A percentile compares a stretch with the other conserved stretches of the same genome.
These are phyloP conservation scores for Heliangelus exortis DNA, from an alignment of 2,797 vertebrate genomes.

Conservation along the genomic window DNA sequence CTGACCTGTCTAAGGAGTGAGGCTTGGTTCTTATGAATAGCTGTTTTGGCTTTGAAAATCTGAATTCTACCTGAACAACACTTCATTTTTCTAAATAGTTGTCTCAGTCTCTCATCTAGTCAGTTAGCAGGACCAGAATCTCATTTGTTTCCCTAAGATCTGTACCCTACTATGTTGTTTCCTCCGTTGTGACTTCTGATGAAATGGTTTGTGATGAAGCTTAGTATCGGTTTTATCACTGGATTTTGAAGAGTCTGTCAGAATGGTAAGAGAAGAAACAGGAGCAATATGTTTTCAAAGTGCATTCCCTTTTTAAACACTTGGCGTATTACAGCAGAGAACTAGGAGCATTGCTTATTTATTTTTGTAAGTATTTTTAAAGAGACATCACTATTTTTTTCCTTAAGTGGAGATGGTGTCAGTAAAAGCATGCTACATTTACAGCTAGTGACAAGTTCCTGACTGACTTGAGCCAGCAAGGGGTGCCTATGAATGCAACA, in stretches of 20 bases:
- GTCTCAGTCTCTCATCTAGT: background rate
- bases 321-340: conserved; percentile 61
- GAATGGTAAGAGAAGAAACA: conserved; percentile 41
- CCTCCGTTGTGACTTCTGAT: background rate
- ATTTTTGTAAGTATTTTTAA: conserved; percentile 49
- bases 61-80: background rate
- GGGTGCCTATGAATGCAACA: conserved; percentile 6
- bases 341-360: conserved; percentile 48
- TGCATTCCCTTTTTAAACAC: conserved; percentile 54
- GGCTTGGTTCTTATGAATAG: background rate
- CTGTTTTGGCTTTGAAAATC: background rate
- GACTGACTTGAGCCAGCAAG: conserved; percentile 26
- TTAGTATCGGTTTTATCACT: conserved; percentile 20
- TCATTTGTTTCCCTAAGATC: background rate
- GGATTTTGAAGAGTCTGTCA: conserved; percentile 52
- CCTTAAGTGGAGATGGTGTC: conserved; percentile 36
- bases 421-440: conserved; percentile 33
- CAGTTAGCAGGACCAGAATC: background rate
- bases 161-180: background rate
- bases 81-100: background rate
- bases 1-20: background rate
- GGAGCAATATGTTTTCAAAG: conserved; percentile 4
- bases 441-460: conserved; percentile 54
- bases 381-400: conserved; percentile 48
- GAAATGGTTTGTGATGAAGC: conserved; percentile 41